Evolutionary conservation across 2,888 invertebrate species (phyloP).

Genomic region (Acleris literana): DNA sequence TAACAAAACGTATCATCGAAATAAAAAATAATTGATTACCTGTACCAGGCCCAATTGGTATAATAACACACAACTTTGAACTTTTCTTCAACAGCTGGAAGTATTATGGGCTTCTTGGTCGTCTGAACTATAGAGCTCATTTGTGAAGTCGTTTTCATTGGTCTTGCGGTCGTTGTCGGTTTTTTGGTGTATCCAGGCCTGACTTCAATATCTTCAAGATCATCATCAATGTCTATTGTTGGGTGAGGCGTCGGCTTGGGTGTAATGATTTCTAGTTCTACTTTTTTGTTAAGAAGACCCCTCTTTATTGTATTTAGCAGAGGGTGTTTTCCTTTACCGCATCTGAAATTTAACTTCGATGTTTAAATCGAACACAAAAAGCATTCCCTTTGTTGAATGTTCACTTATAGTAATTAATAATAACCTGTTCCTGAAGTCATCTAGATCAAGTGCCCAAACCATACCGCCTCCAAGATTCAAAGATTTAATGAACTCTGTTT

Average conservation of each 20-base stretch:
- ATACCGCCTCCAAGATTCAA: conserved; percentile 93
- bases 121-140: conserved; percentile 50
- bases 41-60: conserved; percentile 97
- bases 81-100: conserved; percentile 57
- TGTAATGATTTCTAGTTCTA: conserved; percentile 51
- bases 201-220: conserved; percentile 72
- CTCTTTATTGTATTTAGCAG: conserved; percentile 90
- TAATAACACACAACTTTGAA: conserved; percentile 95
- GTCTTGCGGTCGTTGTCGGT: conserved; percentile 44
- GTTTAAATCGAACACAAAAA: neutral
- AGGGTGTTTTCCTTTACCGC: conserved; percentile 92
- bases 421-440: conserved; percentile 90
- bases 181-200: conserved; percentile 53
- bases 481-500: conserved; percentile 90
- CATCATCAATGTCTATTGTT: conserved; percentile 66
- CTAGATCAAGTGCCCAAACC: conserved; percentile 95
- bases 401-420: neutral
- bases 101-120: conserved; percentile 51
- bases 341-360: conserved; percentile 66
- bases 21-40: conserved; percentile 60
- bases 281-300: conserved; percentile 82
- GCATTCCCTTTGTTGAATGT: no score
- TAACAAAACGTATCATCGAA: no score
- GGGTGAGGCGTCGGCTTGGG: conserved; percentile 44
- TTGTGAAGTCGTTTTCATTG: conserved; percentile 46